Evolutionary conservation across 2,888 invertebrate species (phyloP), one percentile per base, ranked within the genome.

Genomic region (Eurois occulta): DNA sequence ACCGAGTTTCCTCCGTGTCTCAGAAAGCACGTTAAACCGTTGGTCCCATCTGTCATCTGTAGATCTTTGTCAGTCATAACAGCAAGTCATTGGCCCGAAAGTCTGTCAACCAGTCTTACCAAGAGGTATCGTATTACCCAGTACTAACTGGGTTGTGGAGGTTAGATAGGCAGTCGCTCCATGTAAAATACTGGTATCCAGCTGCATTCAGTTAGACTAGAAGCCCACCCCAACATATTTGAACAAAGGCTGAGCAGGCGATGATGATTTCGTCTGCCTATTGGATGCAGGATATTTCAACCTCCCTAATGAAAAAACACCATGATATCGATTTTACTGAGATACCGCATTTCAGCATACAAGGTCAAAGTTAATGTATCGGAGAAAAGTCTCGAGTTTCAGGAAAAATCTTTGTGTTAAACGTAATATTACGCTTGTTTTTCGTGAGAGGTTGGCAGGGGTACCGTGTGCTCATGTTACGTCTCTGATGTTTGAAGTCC

Each of bases 221-320:
- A 28, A 55, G 55, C n/a, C 13, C 1, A n/a, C n/a, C n/a, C 55
- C n/a, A 55, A 5, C 11, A 55, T 55, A 55, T n/a, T 55, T 55
- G 1, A 1, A 13, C 0, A 13, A 58, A 28, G 7, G 16, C 6
- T 5, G 6, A 16, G 1, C 13, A 28, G 28, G n/a, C n/a, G n/a
- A 28, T 58, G n/a, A 58, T 28, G 58, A 28, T 58, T 28, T 0
- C 55, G 55, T n/a, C n/a, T 55, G n/a, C n/a, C 5, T n/a, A 13
- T 55, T n/a, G 5, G n/a, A n/a, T 55, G n/a, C n/a, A 0, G 28
- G n/a, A 58, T 58, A 6, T 6, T n/a, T 13, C 2, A 55, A 55
- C 5, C 13, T n/a, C 0, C 28, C 0, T 28, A 6, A n/a, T 11
- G 2, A 55, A n/a, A 55, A 55, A 13, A n/a, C 13, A 46, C 2